Percentiles rank a stretch among this genome's conserved stretches.
Evolutionary conservation across 2,113 vertebrate genomes (phyloP).

Genomic region (Cercopithecus mona): DNA sequence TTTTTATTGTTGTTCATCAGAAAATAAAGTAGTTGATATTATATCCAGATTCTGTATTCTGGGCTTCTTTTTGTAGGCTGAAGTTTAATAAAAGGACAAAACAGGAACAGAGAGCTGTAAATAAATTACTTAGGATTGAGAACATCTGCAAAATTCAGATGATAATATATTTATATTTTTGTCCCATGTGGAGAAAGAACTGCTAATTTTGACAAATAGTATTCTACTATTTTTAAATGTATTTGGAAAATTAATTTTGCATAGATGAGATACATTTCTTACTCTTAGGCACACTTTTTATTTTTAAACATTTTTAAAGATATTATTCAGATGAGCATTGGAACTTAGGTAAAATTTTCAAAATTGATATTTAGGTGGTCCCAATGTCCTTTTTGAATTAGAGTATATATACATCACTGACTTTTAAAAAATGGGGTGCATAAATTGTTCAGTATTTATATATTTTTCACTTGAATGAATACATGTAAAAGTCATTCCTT

Average conservation of each 20-base stretch:
- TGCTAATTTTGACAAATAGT: conserved; percentile 31
- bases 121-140: conserved; percentile 44
- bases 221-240: conserved; percentile 1
- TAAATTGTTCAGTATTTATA: background rate
- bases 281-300: background rate
- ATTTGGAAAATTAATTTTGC: conserved; percentile 54
- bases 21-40: conserved; percentile 47
- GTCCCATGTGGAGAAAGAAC: conserved; percentile 27
- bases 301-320: conserved; percentile 29
- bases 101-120: conserved; percentile 32
- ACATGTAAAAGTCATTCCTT: background rate
- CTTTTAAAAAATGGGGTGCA: background rate
- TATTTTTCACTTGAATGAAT: background rate
- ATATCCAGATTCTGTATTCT: background rate
- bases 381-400: conserved; percentile 18
- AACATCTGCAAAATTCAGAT: conserved; percentile 54
- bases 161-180: conserved; percentile 42
- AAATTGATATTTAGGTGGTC: background rate
- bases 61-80: background rate
- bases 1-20: conserved; percentile 62
- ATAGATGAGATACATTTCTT: background rate
- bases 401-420: background rate
- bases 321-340: background rate
- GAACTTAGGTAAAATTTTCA: background rate
- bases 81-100: conserved; percentile 49